Conservation (phyloP, 2,888 invertebrate genomes). For the Drosophila merina region DNA sequence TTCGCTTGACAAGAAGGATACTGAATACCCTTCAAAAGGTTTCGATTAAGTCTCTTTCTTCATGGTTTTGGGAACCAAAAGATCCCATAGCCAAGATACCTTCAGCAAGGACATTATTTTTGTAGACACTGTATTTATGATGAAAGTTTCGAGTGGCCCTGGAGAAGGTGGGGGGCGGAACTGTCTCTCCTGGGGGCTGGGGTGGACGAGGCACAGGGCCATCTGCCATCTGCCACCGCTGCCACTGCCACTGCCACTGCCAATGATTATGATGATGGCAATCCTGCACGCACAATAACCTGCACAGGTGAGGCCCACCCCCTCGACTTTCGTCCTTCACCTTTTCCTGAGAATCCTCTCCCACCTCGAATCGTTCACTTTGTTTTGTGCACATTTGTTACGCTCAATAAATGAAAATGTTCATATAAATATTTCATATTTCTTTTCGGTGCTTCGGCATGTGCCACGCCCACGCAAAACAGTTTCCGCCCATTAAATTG, state of each 20-base stretch:
- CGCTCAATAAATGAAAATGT: slow-evolving; percentile 79
- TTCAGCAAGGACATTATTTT: neutral
- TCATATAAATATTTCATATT: slow-evolving; percentile 80
- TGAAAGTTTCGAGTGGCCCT: slow-evolving; percentile 61
- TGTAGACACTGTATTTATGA: slow-evolving; percentile 59
- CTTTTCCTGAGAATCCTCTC: neutral
- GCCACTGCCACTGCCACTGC: slow-evolving; percentile 2
- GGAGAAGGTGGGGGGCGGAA: slow-evolving; percentile 15
- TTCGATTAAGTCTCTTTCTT: too few relatives aligned
- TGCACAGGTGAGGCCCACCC: slow-evolving; percentile 37
- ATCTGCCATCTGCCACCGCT: slow-evolving; percentile 27
- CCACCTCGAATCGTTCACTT: slow-evolving; percentile 15
- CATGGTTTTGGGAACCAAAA: too few relatives aligned
- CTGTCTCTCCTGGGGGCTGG: slow-evolving; percentile 10
- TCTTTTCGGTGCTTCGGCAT: slow-evolving; percentile 50
- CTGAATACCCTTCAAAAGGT: neutral
- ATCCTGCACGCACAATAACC: slow-evolving; percentile 61
- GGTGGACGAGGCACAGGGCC: slow-evolving; percentile 21
- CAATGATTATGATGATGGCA: slow-evolving; percentile 75
- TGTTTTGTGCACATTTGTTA: slow-evolving; percentile 75
- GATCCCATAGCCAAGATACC: neutral
- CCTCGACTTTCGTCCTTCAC: slow-evolving; percentile 14
- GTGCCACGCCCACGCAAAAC: slow-evolving; percentile 46
- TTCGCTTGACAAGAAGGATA: neutral
- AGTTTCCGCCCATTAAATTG: slow-evolving; percentile 80